phyloP scores from a whole-genome alignment of 2,888 invertebrate species.

The Leucozona laternaria region DNA sequence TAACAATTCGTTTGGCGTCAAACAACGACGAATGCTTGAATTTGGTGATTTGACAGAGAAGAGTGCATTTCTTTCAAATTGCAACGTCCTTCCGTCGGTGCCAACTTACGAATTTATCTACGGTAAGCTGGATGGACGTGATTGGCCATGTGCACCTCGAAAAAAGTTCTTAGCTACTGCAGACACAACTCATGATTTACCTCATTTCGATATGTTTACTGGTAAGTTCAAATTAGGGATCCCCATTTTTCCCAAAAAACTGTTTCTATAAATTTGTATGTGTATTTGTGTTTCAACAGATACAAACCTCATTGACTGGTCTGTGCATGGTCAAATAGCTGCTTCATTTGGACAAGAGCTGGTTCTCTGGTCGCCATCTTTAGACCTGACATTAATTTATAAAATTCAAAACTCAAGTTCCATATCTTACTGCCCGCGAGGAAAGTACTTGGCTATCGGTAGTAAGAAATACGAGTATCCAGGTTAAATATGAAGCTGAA shows the following conservation, averaged over 20 bases:
- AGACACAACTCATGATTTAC: slow-evolving; percentile 81
- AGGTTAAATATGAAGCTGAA: slow-evolving; percentile 74
- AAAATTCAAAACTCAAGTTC: slow-evolving; percentile 78
- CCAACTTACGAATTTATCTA: slow-evolving; percentile 54
- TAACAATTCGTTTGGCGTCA: slow-evolving; percentile 77
- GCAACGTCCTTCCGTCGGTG: slow-evolving; percentile 39
- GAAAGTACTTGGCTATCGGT: slow-evolving; percentile 81
- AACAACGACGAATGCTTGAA: slow-evolving; percentile 77
- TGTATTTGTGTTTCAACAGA: slow-evolving; percentile 71
- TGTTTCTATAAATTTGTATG: neutral
- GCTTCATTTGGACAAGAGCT: slow-evolving; percentile 81
- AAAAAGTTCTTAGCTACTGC: slow-evolving; percentile 79
- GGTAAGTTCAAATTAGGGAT: slow-evolving; percentile 62
- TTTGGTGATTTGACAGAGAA: slow-evolving; percentile 75
- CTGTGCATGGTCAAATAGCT: slow-evolving; percentile 80
- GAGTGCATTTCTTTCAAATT: slow-evolving; percentile 2
- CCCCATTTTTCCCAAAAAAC: neutral
- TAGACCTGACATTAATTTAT: slow-evolving; percentile 80
- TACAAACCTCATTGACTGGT: slow-evolving; percentile 82
- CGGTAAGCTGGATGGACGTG: slow-evolving; percentile 74
- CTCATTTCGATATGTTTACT: slow-evolving; percentile 78
- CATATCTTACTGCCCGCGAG: slow-evolving; percentile 80
- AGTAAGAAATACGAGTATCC: slow-evolving; percentile 78
- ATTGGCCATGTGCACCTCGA: slow-evolving; percentile 82
- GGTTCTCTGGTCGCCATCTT: slow-evolving; percentile 80